Evolutionary conservation across 1,140 invertebrate genomes (phyloP).

Genomic region (Drosophila melanica): DNA sequence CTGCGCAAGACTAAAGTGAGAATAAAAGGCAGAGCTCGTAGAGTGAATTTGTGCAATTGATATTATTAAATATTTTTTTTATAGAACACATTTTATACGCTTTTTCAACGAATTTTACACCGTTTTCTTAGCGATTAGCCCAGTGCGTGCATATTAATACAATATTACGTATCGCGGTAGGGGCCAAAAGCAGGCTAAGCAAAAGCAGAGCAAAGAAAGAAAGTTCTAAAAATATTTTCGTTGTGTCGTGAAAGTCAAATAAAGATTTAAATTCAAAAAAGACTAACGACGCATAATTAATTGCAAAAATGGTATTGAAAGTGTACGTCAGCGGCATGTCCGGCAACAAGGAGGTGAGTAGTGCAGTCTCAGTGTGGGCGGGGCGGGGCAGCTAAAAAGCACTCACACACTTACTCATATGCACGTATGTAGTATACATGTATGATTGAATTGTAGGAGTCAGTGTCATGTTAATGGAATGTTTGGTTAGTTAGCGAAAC

Average conservation of each 20-base stretch:
- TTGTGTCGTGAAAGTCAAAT: conserved; percentile 67
- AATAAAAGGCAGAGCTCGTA: conserved; percentile 41
- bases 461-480: conserved; percentile 75
- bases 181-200: conserved; percentile 43
- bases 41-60: conserved; percentile 50
- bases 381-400: conserved; percentile 35
- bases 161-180: conserved; percentile 66
- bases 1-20: conserved; percentile 45
- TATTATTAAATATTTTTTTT: conserved; percentile 53
- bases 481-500: conserved; percentile 52
- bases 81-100: conserved; percentile 37
- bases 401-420: conserved; percentile 2
- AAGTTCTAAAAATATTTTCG: conserved; percentile 76
- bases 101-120: conserved; percentile 30
- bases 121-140: conserved; percentile 33
- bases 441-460: conserved; percentile 29
- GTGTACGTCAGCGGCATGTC: conserved; percentile 95
- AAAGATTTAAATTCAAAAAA: conserved; percentile 46
- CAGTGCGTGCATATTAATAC: conserved; percentile 58
- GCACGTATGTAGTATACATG: background rate
- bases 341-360: conserved; percentile 94
- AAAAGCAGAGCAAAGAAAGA: conserved; percentile 51
- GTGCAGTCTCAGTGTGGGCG: conserved; percentile 26
- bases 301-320: conserved; percentile 92
- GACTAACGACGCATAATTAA: conserved; percentile 31